Percentiles rank a stretch among this genome's conserved stretches.
These are phyloP conservation scores for Drosophila guanche DNA, from an alignment of 1,140 invertebrate species.

Conservation along the genomic window DNA sequence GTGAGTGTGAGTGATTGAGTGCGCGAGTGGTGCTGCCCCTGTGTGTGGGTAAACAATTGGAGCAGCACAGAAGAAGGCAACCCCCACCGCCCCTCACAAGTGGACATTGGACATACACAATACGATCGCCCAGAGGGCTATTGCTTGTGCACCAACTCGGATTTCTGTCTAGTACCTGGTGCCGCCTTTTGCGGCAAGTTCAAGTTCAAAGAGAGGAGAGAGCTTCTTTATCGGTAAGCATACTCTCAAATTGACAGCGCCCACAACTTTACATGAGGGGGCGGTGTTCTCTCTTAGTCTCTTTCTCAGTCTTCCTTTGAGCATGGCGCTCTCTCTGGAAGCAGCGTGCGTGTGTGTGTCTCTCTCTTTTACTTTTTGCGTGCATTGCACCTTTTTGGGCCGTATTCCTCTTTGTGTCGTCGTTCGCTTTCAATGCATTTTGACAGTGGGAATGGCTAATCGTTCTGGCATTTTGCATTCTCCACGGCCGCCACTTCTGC, in stretches of 20 bases:
- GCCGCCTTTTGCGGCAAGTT: constrained; percentile 31
- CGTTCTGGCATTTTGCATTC: constrained; percentile 65
- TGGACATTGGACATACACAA: constrained; percentile 23
- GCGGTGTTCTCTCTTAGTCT: constrained; percentile 2
- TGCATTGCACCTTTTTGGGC: constrained; percentile 73
- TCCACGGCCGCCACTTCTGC: constrained; percentile 11
- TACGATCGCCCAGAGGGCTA: constrained; percentile 1
- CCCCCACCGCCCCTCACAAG: background rate
- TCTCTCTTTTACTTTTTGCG: constrained; percentile 34
- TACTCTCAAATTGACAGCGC: constrained; percentile 48
- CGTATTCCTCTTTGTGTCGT: constrained; percentile 48
- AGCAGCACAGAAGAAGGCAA: constrained; percentile 4
- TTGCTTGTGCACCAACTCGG: background rate
- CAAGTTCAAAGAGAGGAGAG: constrained; percentile 46
- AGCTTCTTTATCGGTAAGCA: constrained; percentile 32
- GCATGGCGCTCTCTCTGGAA: constrained; percentile 8
- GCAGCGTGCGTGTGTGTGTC: too few species aligned
- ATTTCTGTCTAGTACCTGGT: background rate
- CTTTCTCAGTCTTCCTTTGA: constrained; percentile 5
- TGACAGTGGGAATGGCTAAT: constrained; percentile 75
- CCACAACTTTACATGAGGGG: constrained; percentile 43
- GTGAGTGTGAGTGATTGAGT: constrained; percentile 41
- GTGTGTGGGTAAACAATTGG: constrained; percentile 35
- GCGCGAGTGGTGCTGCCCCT: background rate
- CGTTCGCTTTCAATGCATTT: constrained; percentile 76